A percentile compares a stretch with the other conserved stretches of the same genome.
phyloP scores from a whole-genome alignment of 2,888 invertebrate genomes.

The Microplitis deprimator region DNA sequence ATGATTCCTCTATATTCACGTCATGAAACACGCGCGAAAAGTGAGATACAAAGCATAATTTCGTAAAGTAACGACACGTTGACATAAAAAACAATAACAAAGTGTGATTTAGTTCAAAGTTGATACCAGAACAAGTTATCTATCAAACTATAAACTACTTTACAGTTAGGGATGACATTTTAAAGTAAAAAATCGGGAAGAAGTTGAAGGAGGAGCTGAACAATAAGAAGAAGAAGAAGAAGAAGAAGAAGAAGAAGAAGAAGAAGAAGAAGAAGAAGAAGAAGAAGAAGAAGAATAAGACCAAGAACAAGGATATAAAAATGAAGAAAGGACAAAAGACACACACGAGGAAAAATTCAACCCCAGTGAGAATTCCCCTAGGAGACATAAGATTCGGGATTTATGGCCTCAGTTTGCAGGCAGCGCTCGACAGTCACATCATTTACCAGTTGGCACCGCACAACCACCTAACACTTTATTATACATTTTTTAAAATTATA shows the following conservation, averaged over 20 bases:
- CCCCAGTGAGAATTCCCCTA: conserved; percentile 51
- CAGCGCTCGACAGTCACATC: conserved; percentile 51
- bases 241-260: background rate
- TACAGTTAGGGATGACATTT: background rate
- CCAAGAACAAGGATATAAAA: background rate
- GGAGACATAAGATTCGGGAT: conserved; percentile 58
- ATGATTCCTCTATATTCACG: no score
- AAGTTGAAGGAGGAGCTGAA: conserved; percentile 18
- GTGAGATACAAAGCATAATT: background rate
- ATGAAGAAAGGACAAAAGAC: conserved; percentile 29
- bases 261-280: conserved; percentile 11
- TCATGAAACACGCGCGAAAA: no score
- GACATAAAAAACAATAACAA: conserved; percentile 21
- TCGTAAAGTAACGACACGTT: conserved; percentile 6
- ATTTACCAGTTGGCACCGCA: conserved; percentile 48
- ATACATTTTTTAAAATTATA: conserved; percentile 1
- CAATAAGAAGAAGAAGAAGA: background rate
- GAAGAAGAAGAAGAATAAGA: background rate
- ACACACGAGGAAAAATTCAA: conserved; percentile 32
- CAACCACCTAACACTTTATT: conserved; percentile 1
- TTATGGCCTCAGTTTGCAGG: conserved; percentile 56
- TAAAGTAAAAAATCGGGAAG: background rate
- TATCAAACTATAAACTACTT: conserved; percentile 27
- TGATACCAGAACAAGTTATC: conserved; percentile 11
- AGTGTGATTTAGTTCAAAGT: conserved; percentile 17